Evolutionary conservation across 2,888 invertebrate species (phyloP).

Genomic region (Empis livida): DNA sequence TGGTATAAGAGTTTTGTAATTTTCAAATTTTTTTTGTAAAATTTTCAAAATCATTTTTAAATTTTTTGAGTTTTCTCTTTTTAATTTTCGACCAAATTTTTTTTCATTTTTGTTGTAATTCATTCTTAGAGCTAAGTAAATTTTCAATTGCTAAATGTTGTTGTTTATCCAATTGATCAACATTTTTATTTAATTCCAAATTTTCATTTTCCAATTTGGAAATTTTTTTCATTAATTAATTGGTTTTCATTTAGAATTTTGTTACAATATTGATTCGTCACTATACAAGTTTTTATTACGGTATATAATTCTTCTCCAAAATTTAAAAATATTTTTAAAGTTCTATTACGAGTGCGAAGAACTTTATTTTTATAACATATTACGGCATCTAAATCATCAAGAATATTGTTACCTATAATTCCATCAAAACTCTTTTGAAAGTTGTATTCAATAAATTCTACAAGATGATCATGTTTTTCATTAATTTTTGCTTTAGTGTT

Average conservation of each 20-base stretch:
- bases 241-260: conserved; percentile 38
- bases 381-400: no score
- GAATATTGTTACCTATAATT: no score
- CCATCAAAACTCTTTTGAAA: no score
- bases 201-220: conserved; percentile 36
- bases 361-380: no score
- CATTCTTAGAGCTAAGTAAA: conserved; percentile 41
- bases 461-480: no score
- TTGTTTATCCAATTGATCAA: conserved; percentile 62
- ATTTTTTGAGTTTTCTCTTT: conserved; percentile 11
- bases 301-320: no score
- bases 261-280: no score
- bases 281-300: no score
- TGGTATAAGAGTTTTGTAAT: conserved; percentile 14
- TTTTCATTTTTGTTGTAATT: conserved; percentile 41
- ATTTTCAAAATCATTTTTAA: conserved; percentile 20
- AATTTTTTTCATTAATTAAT: conserved; percentile 37
- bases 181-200: conserved; percentile 37
- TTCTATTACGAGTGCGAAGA: no score
- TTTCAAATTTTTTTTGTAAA: conserved; percentile 18
- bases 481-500: no score
- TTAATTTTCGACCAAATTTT: conserved; percentile 34
- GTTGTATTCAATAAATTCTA: no score
- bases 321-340: no score
- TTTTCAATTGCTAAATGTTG: conserved; percentile 56